These are phyloP conservation scores for Drosophila bocki DNA, from an alignment of 1,140 invertebrate species.

Conservation along the genomic window DNA sequence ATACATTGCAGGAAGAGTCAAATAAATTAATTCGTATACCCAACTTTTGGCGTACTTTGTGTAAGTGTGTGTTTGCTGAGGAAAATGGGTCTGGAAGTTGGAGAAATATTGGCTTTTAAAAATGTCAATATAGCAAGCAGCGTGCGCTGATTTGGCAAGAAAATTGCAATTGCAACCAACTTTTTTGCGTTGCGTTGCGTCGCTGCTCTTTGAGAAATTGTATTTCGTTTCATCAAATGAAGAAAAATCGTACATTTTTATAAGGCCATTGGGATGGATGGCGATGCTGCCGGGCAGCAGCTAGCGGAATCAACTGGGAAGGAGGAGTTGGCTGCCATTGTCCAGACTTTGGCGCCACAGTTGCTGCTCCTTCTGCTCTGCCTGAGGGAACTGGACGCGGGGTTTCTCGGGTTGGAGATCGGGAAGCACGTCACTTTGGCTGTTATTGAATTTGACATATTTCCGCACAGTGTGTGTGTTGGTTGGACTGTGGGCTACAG, in stretches of 20 bases:
- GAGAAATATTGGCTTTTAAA: conserved; percentile 80
- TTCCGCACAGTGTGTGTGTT: conserved; percentile 36
- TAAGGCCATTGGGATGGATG: conserved; percentile 57
- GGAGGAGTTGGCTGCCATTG: conserved; percentile 51
- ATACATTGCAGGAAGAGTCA: conserved; percentile 54
- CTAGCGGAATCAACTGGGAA: conserved; percentile 4
- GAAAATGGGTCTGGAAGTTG: conserved; percentile 24
- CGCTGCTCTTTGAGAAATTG: conserved; percentile 72
- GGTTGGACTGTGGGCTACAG: conserved; percentile 20
- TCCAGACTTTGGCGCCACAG: conserved; percentile 65
- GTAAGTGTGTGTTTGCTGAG: conserved; percentile 8
- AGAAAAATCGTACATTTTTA: conserved; percentile 82
- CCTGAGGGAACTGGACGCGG: conserved; percentile 4
- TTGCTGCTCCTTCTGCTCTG: conserved; percentile 34
- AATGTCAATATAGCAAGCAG: conserved; percentile 73
- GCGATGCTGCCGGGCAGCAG: conserved; percentile 6
- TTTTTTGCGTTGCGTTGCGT: conserved; percentile 46
- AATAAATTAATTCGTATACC: conserved; percentile 58
- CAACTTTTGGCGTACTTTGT: conserved; percentile 54
- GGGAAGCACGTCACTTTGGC: conserved; percentile 60
- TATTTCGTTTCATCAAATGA: conserved; percentile 84
- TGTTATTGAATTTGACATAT: conserved; percentile 79
- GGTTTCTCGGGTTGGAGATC: conserved; percentile 9
- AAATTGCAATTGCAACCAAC: conserved; percentile 75
- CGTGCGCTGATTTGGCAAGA: conserved; percentile 66